Conservation (phyloP, 1,140 invertebrate genomes). For the Tetramorium alpestre region DNA sequence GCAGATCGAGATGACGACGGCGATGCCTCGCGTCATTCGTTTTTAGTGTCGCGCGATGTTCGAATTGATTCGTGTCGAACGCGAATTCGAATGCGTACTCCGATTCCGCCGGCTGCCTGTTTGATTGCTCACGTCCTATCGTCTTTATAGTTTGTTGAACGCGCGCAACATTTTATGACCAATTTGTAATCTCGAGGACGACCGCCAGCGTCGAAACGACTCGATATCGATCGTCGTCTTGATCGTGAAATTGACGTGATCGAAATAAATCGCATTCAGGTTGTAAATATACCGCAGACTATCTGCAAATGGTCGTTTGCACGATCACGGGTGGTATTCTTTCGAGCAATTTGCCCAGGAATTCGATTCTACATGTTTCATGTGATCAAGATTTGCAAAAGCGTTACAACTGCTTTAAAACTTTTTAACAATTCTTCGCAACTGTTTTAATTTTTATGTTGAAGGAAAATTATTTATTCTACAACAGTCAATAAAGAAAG, state of each 20-base stretch:
- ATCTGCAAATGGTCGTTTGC: neutral
- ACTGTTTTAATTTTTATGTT: neutral
- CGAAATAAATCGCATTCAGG: conserved; percentile 13
- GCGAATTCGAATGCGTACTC: neutral
- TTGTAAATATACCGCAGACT: conserved; percentile 11
- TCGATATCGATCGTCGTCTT: conserved; percentile 21
- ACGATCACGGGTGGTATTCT: neutral
- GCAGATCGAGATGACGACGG: neutral
- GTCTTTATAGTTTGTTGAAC: conserved; percentile 30
- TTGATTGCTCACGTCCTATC: conserved; percentile 23
- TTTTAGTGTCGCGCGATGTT: conserved; percentile 8
- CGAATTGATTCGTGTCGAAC: conserved; percentile 27
- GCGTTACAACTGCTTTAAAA: neutral
- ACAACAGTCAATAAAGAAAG: neutral
- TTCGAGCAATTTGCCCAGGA: neutral
- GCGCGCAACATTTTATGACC: conserved; percentile 31
- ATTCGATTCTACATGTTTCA: neutral
- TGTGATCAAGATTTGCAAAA: neutral
- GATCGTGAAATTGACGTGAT: conserved; percentile 12
- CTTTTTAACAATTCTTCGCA: too few relatives aligned
- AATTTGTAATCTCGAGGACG: conserved; percentile 5
- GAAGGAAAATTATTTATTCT: neutral
- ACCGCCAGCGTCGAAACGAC: neutral
- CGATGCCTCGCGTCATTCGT: neutral
- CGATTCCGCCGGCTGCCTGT: neutral